These are phyloP conservation scores for Vidua macroura DNA, from an alignment of 2,113 vertebrate species.

Conservation along the genomic window DNA sequence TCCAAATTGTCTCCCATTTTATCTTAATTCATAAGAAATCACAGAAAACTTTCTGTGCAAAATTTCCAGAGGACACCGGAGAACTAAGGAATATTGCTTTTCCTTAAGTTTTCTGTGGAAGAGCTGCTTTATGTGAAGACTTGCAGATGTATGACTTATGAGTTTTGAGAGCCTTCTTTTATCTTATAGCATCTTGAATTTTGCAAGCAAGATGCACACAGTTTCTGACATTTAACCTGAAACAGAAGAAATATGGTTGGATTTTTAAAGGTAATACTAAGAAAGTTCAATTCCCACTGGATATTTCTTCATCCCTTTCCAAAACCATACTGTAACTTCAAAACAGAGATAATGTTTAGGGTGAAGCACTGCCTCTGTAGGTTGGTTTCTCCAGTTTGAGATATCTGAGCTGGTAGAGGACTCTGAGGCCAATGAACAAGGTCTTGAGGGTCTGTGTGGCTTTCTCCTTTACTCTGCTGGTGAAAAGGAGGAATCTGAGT, in stretches of 20 bases:
- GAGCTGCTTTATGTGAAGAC: not conserved
- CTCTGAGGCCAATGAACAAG: not conserved
- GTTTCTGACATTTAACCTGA: not conserved
- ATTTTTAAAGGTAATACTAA: not conserved
- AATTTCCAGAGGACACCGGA: not conserved
- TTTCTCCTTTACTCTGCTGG: not conserved
- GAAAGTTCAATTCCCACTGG: not conserved
- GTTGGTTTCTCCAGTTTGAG: not conserved
- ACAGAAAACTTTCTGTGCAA: not conserved
- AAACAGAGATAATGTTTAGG: not conserved
- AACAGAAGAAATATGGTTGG: not conserved
- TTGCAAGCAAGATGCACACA: not conserved
- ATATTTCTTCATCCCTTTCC: not conserved
- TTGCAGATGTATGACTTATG: not conserved
- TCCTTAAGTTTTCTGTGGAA: not conserved
- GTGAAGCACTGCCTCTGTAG: not conserved
- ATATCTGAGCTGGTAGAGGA: not conserved
- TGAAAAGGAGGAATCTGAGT: not conserved
- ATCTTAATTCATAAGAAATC: not conserved
- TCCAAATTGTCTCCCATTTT: not conserved
- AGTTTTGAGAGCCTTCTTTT: not conserved
- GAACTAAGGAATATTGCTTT: not conserved
- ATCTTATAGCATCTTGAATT: not conserved
- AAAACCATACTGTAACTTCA: not conserved
- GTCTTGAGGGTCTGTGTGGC: fast-evolving